Percentiles rank a stretch among this genome's conserved stretches.
phyloP scores from a whole-genome alignment of 2,797 vertebrate genomes.

The Lithobates sylvaticus region DNA sequence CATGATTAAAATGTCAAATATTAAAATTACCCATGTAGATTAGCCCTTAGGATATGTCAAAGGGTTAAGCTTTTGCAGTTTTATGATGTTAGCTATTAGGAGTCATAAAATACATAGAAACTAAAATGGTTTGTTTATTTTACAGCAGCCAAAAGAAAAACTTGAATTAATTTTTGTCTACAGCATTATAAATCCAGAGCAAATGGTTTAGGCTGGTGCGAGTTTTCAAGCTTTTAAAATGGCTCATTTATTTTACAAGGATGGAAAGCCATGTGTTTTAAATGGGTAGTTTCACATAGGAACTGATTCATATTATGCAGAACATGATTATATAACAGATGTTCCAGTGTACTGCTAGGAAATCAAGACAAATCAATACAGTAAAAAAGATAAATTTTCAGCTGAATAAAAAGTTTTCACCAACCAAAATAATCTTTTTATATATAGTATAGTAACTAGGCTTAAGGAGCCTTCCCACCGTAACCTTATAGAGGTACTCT shows the following conservation, averaged over 20 bases:
- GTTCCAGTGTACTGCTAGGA: background rate
- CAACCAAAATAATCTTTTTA: too few relatives aligned
- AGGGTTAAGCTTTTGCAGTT: background rate
- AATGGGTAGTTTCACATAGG: constrained; percentile 8
- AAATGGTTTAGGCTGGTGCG: constrained; percentile 35
- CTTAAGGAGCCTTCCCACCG: too few relatives aligned
- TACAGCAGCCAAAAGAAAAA: constrained; percentile 43
- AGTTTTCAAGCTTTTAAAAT: constrained; percentile 50
- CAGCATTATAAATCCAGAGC: constrained; percentile 52
- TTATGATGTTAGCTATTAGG: constrained; percentile 51
- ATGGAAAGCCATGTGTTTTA: constrained; percentile 44
- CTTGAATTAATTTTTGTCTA: constrained; percentile 56
- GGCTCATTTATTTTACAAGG: constrained; percentile 50
- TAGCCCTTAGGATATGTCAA: background rate
- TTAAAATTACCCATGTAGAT: background rate
- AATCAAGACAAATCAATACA: background rate
- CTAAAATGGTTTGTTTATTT: constrained; percentile 59
- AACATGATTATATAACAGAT: background rate
- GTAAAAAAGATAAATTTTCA: background rate
- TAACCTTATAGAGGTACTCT: too few relatives aligned
- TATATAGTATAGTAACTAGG: too few relatives aligned
- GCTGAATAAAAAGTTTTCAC: background rate
- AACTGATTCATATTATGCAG: background rate
- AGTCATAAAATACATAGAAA: constrained; percentile 32
- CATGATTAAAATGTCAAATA: background rate